These are phyloP conservation scores for Pemphredon lugubris DNA, from an alignment of 2,888 invertebrate species.

Conservation along the genomic window DNA sequence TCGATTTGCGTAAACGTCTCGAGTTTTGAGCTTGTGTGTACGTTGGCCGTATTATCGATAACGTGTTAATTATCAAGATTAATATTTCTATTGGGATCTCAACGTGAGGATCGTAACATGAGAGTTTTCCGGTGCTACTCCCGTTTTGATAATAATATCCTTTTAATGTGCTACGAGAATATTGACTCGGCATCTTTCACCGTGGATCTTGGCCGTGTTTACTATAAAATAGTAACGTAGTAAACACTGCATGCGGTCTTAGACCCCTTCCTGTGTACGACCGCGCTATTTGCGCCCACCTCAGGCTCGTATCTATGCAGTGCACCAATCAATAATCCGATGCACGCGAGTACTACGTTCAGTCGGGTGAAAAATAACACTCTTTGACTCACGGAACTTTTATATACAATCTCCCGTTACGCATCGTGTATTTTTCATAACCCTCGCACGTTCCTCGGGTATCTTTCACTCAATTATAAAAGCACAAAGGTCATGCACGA, in stretches of 20 bases:
- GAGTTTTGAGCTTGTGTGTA: constrained; percentile 11
- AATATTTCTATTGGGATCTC: constrained; percentile 1
- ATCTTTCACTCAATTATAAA: too few relatives aligned
- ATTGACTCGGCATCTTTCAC: too few relatives aligned
- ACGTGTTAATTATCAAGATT: constrained; percentile 2
- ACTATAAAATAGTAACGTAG: background rate
- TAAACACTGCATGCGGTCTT: constrained; percentile 17
- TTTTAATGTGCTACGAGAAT: too few relatives aligned
- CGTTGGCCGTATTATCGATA: background rate
- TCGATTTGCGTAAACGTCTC: constrained; percentile 24
- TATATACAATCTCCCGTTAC: too few relatives aligned
- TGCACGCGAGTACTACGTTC: background rate
- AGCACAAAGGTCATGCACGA: too few relatives aligned
- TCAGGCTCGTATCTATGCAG: constrained; percentile 45
- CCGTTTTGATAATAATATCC: too few relatives aligned
- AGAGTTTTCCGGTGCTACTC: too few relatives aligned
- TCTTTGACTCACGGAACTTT: too few relatives aligned
- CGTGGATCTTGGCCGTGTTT: constrained; percentile 1
- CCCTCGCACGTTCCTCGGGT: too few relatives aligned
- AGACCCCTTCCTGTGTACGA: constrained; percentile 13
- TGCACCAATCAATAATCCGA: constrained; percentile 4
- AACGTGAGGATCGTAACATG: too few relatives aligned
- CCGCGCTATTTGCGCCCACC: constrained; percentile 17
- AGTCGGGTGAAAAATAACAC: too few relatives aligned
- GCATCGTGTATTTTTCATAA: too few relatives aligned